Evolutionary conservation across 1,140 invertebrate genomes (phyloP), one percentile per base, ranked within the genome.

Genomic region (Lepidurus arcticus): DNA sequence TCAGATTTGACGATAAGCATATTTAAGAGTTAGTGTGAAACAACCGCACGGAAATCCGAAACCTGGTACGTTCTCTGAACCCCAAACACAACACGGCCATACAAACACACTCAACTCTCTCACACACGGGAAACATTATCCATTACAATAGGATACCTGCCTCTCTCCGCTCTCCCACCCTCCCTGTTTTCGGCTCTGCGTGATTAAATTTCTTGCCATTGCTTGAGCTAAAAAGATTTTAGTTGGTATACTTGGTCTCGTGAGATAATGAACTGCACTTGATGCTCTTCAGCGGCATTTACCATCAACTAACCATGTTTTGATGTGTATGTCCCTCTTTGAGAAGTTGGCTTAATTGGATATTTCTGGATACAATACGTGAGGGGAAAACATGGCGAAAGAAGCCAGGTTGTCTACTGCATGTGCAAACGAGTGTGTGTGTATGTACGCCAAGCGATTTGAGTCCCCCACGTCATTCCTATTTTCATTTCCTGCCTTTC

Each of bases 131-230:
- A n/a, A 65, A 65, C 21, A 21, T 21, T 65, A 65, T 65, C 8
- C 53, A 65, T 65, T 65, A 65, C 53, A 65, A 65, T 65, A 65
- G 53, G 53, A 65, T 65, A 65, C 53, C 53, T 65, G 53, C 47
- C 7, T 65, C 13, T 65, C 47, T 34, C 53, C 21, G n/a, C 53
- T 65, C 13, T 65, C 53, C 53, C 53, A 21, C 21, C 53, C 16
- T 21, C 53, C 53, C 16, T 65, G 16, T 21, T 65, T 21, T 65
- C 53, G 16, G 53, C n/a, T 65, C 53, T 21, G 53, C 53, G 53
- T 65, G 53, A 10, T 65, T 65, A 65, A 65, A 65, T 65, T 65
- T 65, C 53, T 65, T 65, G 8, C 16, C 53, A 65, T 65, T 65
- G n/a, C 21, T 65, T 21, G 53, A 65, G 21, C 53, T 13, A 16